Conservation (phyloP, 2,888 invertebrate genomes). For the Drosophila flavopinicola region DNA sequence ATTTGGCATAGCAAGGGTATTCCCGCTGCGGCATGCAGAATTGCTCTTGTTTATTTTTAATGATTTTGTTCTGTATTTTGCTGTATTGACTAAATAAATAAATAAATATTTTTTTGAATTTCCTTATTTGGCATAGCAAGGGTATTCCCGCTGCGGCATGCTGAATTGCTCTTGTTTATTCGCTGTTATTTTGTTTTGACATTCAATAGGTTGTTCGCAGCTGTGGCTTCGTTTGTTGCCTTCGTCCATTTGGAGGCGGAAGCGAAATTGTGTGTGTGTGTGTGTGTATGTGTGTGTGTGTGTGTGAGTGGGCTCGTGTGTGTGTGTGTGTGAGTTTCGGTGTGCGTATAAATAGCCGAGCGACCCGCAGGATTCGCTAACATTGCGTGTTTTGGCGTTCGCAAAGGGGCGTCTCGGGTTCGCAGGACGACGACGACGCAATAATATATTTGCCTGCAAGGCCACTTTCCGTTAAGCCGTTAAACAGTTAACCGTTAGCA, state of each 20-base stretch:
- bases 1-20: too few species aligned
- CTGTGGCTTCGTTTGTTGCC: conserved; percentile 24
- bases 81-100: too few species aligned
- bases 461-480: background rate
- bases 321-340: conserved; percentile 18
- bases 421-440: conserved; percentile 21
- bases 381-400: conserved; percentile 42
- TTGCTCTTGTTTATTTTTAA: too few species aligned
- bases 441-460: background rate
- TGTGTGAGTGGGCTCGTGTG: conserved; percentile 4
- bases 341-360: conserved; percentile 70
- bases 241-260: conserved; percentile 54
- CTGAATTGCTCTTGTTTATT: background rate
- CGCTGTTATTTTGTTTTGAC: conserved; percentile 56
- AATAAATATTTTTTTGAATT: background rate
- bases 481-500: conserved; percentile 5
- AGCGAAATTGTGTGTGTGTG: conserved; percentile 13
- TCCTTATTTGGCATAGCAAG: conserved; percentile 27
- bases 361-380: conserved; percentile 56
- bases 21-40: too few species aligned
- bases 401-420: conserved; percentile 29
- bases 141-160: conserved; percentile 5
- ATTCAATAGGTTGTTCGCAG: conserved; percentile 60
- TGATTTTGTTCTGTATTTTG: too few species aligned
- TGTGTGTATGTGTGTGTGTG: conserved; percentile 17